These are phyloP conservation scores for Nylanderia fulva DNA, from an alignment of 1,140 invertebrate species.

Conservation along the genomic window DNA sequence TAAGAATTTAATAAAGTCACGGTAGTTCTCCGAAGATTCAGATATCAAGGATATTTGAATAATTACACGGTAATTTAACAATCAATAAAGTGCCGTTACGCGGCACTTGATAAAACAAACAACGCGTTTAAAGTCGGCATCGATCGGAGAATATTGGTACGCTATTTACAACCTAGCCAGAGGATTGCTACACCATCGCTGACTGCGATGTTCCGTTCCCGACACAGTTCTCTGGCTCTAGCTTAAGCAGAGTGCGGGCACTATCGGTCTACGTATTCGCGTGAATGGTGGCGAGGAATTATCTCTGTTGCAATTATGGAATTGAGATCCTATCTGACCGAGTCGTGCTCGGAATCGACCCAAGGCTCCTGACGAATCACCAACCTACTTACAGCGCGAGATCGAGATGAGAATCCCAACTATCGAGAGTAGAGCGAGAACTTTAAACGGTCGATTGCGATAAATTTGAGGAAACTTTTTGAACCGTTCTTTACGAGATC, in stretches of 20 bases:
- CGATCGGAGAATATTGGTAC: conserved; percentile 1
- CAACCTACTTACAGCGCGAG: conserved; percentile 43
- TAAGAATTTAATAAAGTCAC: not conserved
- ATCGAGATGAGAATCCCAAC: not conserved
- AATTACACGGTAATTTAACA: conserved; percentile 14
- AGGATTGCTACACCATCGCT: conserved; percentile 14
- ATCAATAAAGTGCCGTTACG: conserved; percentile 25
- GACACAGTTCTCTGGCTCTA: not conserved
- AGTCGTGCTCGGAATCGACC: conserved; percentile 67
- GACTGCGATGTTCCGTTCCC: conserved; percentile 22
- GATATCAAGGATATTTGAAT: not conserved
- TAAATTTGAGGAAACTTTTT: not conserved
- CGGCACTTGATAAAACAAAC: conserved; percentile 9
- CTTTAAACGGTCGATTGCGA: not conserved
- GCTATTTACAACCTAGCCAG: conserved; percentile 22
- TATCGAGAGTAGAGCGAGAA: not conserved
- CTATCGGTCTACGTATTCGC: conserved; percentile 22
- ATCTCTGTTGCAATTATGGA: conserved; percentile 69
- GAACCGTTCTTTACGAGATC: not conserved
- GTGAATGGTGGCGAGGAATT: conserved; percentile 9
- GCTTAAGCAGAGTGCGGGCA: not conserved
- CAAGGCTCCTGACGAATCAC: conserved; percentile 47
- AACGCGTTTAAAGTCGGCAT: conserved; percentile 13
- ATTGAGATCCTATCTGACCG: conserved; percentile 74
- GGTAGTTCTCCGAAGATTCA: not conserved